Evolutionary conservation across 2,888 invertebrate species (phyloP).

Genomic region (Campoletis raptor): DNA sequence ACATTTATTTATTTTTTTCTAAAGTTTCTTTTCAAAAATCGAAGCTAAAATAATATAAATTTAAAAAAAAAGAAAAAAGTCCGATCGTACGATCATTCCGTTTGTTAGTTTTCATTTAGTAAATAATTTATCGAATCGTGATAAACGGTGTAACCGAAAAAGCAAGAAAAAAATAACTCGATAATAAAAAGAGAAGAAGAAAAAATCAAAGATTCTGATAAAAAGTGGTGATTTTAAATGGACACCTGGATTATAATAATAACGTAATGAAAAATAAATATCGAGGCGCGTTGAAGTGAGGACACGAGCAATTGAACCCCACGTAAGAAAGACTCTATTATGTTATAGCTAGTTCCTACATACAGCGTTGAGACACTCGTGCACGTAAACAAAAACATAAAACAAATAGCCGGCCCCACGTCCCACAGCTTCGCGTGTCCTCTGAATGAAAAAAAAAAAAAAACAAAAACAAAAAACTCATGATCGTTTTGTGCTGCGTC

Average conservation of each 20-base stretch:
- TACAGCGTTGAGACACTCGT: slow-evolving; percentile 50
- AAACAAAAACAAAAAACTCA: slow-evolving; percentile 6
- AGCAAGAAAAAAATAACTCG: not conserved
- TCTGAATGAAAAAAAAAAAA: slow-evolving; percentile 36
- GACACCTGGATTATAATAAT: slow-evolving; percentile 38
- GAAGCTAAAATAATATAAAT: not conserved
- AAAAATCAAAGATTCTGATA: not conserved
- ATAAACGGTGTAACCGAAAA: slow-evolving; percentile 23
- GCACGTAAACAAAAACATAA: slow-evolving; percentile 41
- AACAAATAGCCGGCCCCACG: slow-evolving; percentile 22
- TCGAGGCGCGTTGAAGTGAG: slow-evolving; percentile 21
- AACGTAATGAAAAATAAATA: slow-evolving; percentile 47
- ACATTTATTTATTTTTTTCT: not conserved
- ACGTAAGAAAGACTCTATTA: slow-evolving; percentile 49
- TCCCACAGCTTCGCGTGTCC: not conserved
- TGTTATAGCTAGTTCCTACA: slow-evolving; percentile 70
- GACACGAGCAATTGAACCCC: slow-evolving; percentile 35
- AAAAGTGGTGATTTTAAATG: not conserved
- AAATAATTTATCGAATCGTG: not conserved
- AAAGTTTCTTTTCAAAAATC: not conserved
- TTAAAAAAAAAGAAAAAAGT: not conserved
- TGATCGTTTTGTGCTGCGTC: slow-evolving; percentile 59
- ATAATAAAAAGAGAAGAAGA: not conserved
- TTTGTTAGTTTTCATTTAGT: not conserved
- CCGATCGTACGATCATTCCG: not conserved